Evolutionary conservation across 1,140 invertebrate genomes (phyloP).

Genomic region (Apis laboriosa): DNA sequence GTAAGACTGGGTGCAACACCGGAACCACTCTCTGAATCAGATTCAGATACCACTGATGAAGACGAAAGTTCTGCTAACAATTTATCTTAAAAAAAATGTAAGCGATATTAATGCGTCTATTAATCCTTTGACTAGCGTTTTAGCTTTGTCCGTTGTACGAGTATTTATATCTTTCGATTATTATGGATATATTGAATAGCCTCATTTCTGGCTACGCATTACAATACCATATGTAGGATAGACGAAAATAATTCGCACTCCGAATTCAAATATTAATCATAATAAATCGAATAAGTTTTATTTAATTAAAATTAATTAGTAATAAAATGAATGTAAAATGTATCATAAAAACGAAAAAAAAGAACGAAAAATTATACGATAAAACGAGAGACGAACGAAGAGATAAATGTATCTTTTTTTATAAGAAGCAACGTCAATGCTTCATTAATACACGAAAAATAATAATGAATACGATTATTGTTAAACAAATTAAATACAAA

Average conservation of each 20-base stretch:
- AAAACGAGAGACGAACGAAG: neutral
- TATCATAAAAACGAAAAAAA: slow-evolving; percentile 5
- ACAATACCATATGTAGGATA: neutral
- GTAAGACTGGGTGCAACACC: slow-evolving; percentile 78
- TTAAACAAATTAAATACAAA: neutral
- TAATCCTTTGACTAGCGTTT: neutral
- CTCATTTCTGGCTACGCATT: neutral
- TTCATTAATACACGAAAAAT: slow-evolving; percentile 41
- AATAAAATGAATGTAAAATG: neutral
- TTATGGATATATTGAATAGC: neutral
- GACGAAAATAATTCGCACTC: neutral
- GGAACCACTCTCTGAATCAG: slow-evolving; percentile 76
- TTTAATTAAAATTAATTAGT: neutral
- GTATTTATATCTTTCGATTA: neutral
- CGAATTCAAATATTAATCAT: slow-evolving; percentile 27
- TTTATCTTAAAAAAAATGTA: slow-evolving; percentile 38
- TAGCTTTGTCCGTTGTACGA: neutral
- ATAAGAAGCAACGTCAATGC: slow-evolving; percentile 15
- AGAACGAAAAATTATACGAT: slow-evolving; percentile 9
- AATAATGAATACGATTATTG: neutral
- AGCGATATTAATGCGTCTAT: slow-evolving; percentile 43
- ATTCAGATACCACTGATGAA: slow-evolving; percentile 77
- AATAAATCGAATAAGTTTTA: slow-evolving; percentile 6
- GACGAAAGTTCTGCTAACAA: slow-evolving; percentile 73
- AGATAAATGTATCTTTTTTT: slow-evolving; percentile 16